phyloP scores from a whole-genome alignment of 2,888 invertebrate species.

The Eupsilia transversa region DNA sequence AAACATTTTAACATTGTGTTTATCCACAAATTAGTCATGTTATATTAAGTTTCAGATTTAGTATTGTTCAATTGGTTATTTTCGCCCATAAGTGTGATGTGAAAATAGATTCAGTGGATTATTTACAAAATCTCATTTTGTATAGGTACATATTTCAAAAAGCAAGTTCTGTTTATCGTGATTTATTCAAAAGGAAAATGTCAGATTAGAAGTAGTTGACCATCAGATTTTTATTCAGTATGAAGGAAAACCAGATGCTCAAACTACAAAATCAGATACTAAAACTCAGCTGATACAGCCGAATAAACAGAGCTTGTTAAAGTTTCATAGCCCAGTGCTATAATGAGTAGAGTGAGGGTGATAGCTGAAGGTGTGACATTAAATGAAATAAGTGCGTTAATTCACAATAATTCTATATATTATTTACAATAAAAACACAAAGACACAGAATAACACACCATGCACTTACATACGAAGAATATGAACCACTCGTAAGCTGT shows the following conservation, averaged over 20 bases:
- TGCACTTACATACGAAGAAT: constrained; percentile 88
- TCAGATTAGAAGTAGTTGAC: constrained; percentile 8
- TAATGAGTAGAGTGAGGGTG: constrained; percentile 82
- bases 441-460: constrained; percentile 88
- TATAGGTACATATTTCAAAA: constrained; percentile 24
- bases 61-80: constrained; percentile 68
- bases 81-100: constrained; percentile 64
- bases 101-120: constrained; percentile 62
- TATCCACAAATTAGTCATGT: constrained; percentile 80
- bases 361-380: constrained; percentile 82
- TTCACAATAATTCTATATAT: constrained; percentile 88
- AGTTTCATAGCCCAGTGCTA: constrained; percentile 71
- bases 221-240: constrained; percentile 20
- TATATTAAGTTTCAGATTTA: constrained; percentile 69
- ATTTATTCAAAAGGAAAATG: constrained; percentile 3
- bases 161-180: constrained; percentile 58
- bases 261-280: too few species aligned
- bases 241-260: constrained; percentile 15
- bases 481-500: constrained; percentile 86
- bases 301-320: constrained; percentile 70
- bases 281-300: neutral
- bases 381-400: constrained; percentile 90
- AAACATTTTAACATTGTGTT: constrained; percentile 68
- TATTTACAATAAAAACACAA: constrained; percentile 87
- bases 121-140: constrained; percentile 60